Conservation (phyloP, 2,888 invertebrate species). For the Theretra japonica region DNA sequence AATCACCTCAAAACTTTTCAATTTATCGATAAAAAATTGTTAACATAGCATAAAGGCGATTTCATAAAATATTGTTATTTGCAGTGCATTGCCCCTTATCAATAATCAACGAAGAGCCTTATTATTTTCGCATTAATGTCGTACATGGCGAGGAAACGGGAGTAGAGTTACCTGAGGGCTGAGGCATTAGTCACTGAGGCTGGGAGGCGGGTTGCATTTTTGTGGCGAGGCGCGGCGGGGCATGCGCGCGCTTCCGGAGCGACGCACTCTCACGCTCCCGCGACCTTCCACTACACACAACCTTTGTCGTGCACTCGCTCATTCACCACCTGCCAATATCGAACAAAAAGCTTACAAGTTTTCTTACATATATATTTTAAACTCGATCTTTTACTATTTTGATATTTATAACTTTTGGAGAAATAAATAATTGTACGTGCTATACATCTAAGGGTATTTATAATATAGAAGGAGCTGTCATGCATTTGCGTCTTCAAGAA, state of each 20-base stretch:
- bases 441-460: too few species aligned
- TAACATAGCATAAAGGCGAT: too few species aligned
- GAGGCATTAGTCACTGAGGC: neutral
- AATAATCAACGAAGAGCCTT: neutral
- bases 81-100: neutral
- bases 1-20: too few species aligned
- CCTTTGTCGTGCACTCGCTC: neutral
- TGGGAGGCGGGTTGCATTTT: neutral
- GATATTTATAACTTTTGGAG: too few species aligned
- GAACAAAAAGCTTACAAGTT: too few species aligned
- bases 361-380: too few species aligned
- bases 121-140: neutral
- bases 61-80: neutral
- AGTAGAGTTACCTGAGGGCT: neutral
- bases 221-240: conserved; percentile 30
- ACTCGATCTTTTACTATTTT: too few species aligned
- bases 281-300: conserved; percentile 13
- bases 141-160: neutral
- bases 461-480: too few species aligned
- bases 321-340: neutral
- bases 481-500: too few species aligned
- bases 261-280: conserved; percentile 41
- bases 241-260: conserved; percentile 43
- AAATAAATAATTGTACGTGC: too few species aligned
- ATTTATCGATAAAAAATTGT: too few species aligned